phyloP scores from a whole-genome alignment of 1,140 invertebrate genomes.

The Oryctes rhinoceros region DNA sequence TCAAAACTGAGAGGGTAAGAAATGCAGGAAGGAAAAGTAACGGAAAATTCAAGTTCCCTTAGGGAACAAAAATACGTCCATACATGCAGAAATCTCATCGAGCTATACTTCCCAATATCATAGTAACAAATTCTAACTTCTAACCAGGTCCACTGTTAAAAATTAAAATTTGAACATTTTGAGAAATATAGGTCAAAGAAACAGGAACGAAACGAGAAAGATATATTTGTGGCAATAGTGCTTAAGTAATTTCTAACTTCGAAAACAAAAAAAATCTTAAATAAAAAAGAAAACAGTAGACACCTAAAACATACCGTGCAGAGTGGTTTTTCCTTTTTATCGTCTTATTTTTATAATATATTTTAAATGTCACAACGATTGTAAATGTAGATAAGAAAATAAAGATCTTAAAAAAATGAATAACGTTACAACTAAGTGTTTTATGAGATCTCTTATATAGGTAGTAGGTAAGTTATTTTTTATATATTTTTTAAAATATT shows the following conservation, averaged over 20 bases:
- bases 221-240: neutral
- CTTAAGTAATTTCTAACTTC: slow-evolving; percentile 30
- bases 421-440: slow-evolving; percentile 57
- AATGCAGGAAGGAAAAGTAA: slow-evolving; percentile 24
- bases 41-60: slow-evolving; percentile 6
- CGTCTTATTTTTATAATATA: slow-evolving; percentile 30
- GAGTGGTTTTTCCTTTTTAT: slow-evolving; percentile 28
- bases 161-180: neutral
- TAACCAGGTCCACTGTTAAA: neutral
- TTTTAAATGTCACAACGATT: slow-evolving; percentile 37
- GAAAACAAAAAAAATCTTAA: neutral
- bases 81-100: neutral
- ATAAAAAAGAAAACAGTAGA: slow-evolving; percentile 32
- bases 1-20: neutral
- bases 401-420: slow-evolving; percentile 59
- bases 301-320: slow-evolving; percentile 32
- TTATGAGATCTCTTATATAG: slow-evolving; percentile 62
- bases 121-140: neutral
- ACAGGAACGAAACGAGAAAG: neutral
- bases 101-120: neutral
- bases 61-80: slow-evolving; percentile 23
- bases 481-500: slow-evolving; percentile 54
- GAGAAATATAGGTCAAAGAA: neutral
- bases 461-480: slow-evolving; percentile 60
- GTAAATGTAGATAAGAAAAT: slow-evolving; percentile 50